Evolutionary conservation across 2,113 vertebrate species (phyloP).

Genomic region (Varanus komodoensis): DNA sequence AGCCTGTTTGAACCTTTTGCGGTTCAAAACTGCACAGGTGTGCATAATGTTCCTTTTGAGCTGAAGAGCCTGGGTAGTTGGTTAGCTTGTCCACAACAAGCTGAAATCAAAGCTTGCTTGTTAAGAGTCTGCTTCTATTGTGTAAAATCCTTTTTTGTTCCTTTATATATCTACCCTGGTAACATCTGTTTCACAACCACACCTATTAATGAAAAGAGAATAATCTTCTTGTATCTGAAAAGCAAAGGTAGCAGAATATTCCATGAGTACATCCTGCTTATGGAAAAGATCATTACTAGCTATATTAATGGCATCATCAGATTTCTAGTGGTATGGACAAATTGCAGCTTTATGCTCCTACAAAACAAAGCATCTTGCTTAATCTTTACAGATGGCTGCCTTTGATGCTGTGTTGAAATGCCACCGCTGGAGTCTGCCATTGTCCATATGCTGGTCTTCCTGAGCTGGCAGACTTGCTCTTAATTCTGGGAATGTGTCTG

Average conservation of each 20-base stretch:
- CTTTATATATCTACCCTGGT: neutral
- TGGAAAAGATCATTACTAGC: neutral
- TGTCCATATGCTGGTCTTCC: neutral
- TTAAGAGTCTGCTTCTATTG: neutral
- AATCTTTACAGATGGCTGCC: conserved; percentile 3
- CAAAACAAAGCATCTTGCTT: no score
- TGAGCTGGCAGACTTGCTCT: neutral
- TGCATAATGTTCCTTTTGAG: conserved; percentile 2
- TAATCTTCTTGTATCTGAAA: neutral
- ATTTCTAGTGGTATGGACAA: neutral
- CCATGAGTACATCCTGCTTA: neutral
- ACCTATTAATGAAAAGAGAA: neutral
- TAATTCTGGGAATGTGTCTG: neutral
- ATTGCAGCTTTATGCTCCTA: neutral
- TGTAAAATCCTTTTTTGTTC: neutral
- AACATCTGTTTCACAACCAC: neutral
- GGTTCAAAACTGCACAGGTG: conserved; percentile 1
- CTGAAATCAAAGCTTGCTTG: neutral
- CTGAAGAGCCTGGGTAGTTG: neutral
- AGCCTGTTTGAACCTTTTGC: conserved; percentile 2
- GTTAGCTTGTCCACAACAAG: neutral
- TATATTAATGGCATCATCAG: neutral
- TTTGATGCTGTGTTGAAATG: neutral
- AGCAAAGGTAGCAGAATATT: neutral
- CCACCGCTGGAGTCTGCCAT: neutral